Base-by-base conservation (phyloP, 2,888 invertebrate genomes). In the Eilema caniola region DNA sequence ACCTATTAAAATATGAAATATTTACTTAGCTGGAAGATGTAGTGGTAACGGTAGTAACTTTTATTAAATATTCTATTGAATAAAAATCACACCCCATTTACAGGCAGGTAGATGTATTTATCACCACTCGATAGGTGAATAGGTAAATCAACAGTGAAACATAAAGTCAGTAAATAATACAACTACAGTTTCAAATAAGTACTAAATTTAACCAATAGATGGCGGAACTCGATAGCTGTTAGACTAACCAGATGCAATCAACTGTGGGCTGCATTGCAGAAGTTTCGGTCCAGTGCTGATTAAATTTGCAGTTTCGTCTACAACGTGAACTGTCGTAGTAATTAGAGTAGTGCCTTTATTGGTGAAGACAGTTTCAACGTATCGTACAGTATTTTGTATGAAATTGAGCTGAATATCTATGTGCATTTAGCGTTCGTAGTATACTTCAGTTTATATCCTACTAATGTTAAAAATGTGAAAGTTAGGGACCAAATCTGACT, bases 201-300 rank as follows among this genome's bases (percentile, higher is more conserved):
- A 74, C 61, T 69, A 67, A 81, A 67, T 76, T 74, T 68, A 69
- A 74, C 75, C 79, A 73, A 82, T 84, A 83, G 85, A 87, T 85
- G 81, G 67, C 80, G 81, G 78, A 88, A 87, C 85, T 85, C 85
- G 85, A 90, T 90, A 89, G 86, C 85, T 79, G 82, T 89, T 86
- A 85, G 89, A 91, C 89, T 89, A 88, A 88, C 87, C 90, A 89
- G 89, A 90, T 90, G 90, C 89, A 92, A 92, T 91, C 91, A 91
- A 89, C 89, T 73, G 83, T 80, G 80, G 83, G 83, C 85, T 83
- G 73, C 82, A 82, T 75, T 78, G 79, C 80, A 73, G 76, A 88
- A 92, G 90, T 92, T 91, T 81, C 85, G 80, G 79, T 78, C 62
- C 62, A n/a, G 78, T 78, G 84, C 86, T 90, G 92, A 93, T 93